A percentile compares a stretch with the other conserved stretches of the same genome.
These are phyloP conservation scores for Heterodera carotae DNA, from an alignment of 1,140 invertebrate species.

Conservation along the genomic window DNA sequence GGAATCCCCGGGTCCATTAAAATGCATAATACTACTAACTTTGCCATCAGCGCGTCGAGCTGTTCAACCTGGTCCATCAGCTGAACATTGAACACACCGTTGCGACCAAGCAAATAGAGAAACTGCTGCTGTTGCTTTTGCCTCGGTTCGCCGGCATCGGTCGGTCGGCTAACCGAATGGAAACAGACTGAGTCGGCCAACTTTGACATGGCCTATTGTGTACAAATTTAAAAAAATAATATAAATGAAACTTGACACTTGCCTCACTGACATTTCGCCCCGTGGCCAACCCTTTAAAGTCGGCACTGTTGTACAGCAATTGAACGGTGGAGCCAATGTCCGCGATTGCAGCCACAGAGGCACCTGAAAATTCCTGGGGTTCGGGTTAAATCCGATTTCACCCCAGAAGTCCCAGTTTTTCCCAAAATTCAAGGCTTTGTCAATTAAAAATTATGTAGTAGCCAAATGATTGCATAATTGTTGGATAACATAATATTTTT, in stretches of 20 bases:
- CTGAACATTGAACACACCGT: conserved; percentile 78
- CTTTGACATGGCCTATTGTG: conserved; percentile 70
- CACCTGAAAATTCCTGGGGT: background rate
- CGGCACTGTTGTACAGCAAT: conserved; percentile 67
- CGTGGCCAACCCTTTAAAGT: conserved; percentile 72
- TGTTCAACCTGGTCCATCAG: conserved; percentile 80
- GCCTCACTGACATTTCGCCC: conserved; percentile 76
- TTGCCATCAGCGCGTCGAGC: conserved; percentile 44
- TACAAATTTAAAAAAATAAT: background rate
- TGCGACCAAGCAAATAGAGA: conserved; percentile 80
- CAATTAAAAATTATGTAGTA: too few relatives aligned
- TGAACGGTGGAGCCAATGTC: conserved; percentile 73
- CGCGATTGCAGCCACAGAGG: background rate
- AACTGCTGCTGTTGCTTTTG: background rate
- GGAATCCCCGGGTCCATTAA: too few relatives aligned
- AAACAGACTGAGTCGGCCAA: conserved; percentile 83
- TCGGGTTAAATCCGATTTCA: background rate
- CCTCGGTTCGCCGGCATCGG: conserved; percentile 71
- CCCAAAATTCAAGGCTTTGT: too few relatives aligned
- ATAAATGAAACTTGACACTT: background rate
- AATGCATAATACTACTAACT: conserved; percentile 30
- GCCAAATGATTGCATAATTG: too few relatives aligned
- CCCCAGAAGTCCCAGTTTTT: too few relatives aligned
- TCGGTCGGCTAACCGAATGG: conserved; percentile 78
- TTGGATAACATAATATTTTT: too few relatives aligned